Percentiles rank a stretch among this genome's conserved stretches.
phyloP scores from a whole-genome alignment of 2,888 invertebrate genomes.

The Schrankia costaestrigalis region DNA sequence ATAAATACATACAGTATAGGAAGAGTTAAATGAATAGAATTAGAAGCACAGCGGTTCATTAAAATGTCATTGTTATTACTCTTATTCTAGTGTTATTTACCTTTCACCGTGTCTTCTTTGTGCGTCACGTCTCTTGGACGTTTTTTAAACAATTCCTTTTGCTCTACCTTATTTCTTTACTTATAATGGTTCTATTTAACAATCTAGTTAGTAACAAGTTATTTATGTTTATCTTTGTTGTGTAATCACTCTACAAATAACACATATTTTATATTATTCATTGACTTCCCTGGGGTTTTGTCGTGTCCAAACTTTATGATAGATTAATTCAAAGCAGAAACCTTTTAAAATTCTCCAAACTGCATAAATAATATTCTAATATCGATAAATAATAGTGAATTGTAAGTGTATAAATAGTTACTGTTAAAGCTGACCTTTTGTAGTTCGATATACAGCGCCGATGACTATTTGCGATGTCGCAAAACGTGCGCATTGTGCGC shows the following conservation, averaged over 20 bases:
- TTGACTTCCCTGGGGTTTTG: too few relatives aligned
- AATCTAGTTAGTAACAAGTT: too few relatives aligned
- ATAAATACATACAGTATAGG: constrained; percentile 46
- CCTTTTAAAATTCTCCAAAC: too few relatives aligned
- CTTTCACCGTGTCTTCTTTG: constrained; percentile 45
- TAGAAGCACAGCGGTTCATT: constrained; percentile 63
- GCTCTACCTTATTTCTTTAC: constrained; percentile 50
- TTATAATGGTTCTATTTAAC: too few relatives aligned
- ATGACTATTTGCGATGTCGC: constrained; percentile 55
- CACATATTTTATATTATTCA: too few relatives aligned
- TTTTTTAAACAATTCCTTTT: constrained; percentile 46
- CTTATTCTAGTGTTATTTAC: constrained; percentile 56
- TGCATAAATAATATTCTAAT: too few relatives aligned
- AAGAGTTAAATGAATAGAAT: constrained; percentile 46
- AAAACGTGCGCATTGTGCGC: constrained; percentile 56
- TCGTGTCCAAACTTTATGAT: too few relatives aligned
- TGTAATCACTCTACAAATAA: too few relatives aligned
- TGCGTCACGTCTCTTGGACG: constrained; percentile 25
- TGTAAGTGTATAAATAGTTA: too few relatives aligned
- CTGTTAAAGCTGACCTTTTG: constrained; percentile 51
- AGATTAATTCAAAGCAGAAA: too few relatives aligned
- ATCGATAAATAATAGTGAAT: too few relatives aligned
- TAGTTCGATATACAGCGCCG: constrained; percentile 44
- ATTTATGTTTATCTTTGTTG: too few relatives aligned
- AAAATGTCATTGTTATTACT: constrained; percentile 58